Base-by-base conservation (phyloP, 2,888 invertebrate genomes). In the Hydrotaea cyrtoneurina region DNA sequence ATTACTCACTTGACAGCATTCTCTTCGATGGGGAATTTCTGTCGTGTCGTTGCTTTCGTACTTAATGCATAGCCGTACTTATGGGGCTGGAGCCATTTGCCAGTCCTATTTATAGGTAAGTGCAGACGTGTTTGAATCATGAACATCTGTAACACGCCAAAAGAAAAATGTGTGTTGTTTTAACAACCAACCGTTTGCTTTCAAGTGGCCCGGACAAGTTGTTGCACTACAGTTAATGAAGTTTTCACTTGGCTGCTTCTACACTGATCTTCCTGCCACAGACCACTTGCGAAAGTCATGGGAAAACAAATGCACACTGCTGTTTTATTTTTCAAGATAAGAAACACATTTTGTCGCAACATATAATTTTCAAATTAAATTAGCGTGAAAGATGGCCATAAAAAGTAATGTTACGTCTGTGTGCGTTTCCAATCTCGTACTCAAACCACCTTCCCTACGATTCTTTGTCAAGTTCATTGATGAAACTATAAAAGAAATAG, bases 1-100 rank as follows among this genome's bases (percentile, higher is more conserved):
- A 31, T n/a, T 19, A 82, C 78, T 79, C 76, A 79, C 82, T 36
- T 39, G 64, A 21, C 46, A 26, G 4, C 82, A 82, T 82, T 75
- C 11, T 82, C 26, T 15, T 2, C 11, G 15, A 46, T 19, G 59
- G n/a, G 31, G n/a, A 31, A 75, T 10, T 31, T 53, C 17, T 31
- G n/a, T 3, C 43, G 13, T 46, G 5, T 26, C 23, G 26, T 11
- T 26, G 59, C 59, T 26, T 15, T 46, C 46, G 8, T 5, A 23
- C 8, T 2, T 2, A 43, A 66, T 39, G 17, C 26, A 19, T 39
- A 17, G 15, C 19, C 17, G 66, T 17, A 66, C 66, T 66, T 19
- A 21, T 46, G 2, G 23, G 19, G 3, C 11, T 23, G 23, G 15
- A 46, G 7, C 15, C 11, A 43, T 13, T 10, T 13, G 69, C 1